Evolutionary conservation across 2,888 invertebrate species (phyloP).

Genomic region (Plemyria rubiginata): DNA sequence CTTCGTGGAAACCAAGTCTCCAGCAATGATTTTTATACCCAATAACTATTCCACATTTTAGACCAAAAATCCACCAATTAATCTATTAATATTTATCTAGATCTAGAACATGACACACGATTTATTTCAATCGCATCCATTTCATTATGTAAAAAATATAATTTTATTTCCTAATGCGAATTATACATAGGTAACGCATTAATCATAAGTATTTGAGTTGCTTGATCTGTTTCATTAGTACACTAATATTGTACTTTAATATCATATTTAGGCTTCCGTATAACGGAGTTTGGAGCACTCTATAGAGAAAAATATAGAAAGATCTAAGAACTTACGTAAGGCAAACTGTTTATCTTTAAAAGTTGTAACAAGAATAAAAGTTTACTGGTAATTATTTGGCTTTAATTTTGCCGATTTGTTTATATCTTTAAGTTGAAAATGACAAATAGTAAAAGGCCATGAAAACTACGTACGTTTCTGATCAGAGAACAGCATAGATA

Average conservation of each 20-base stretch:
- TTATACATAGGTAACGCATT: conserved; percentile 13
- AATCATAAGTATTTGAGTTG: conserved; percentile 22
- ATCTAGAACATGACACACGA: not conserved
- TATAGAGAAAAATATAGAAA: conserved; percentile 7
- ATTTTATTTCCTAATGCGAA: conserved; percentile 16
- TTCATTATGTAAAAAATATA: conserved; percentile 26
- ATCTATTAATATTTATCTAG: not conserved
- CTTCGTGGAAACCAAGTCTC: too few relatives aligned
- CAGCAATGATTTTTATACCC: too few relatives aligned
- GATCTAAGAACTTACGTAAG: conserved; percentile 7
- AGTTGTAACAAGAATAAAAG: conserved; percentile 21
- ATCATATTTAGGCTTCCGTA: conserved; percentile 24
- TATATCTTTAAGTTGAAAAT: conserved; percentile 13
- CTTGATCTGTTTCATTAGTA: conserved; percentile 13
- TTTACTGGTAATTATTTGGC: not conserved
- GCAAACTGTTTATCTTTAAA: conserved; percentile 22
- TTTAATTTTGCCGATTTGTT: conserved; percentile 11
- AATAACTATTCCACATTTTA: not conserved
- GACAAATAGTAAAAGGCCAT: conserved; percentile 28
- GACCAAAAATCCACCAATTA: not conserved
- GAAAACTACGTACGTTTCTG: conserved; percentile 18
- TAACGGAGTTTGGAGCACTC: conserved; percentile 11
- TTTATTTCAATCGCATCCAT: conserved; percentile 12
- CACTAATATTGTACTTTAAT: conserved; percentile 25
- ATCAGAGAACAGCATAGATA: conserved; percentile 22